Conservation (phyloP, 2,888 invertebrate species). For the Yponomeuta plumbellus region DNA sequence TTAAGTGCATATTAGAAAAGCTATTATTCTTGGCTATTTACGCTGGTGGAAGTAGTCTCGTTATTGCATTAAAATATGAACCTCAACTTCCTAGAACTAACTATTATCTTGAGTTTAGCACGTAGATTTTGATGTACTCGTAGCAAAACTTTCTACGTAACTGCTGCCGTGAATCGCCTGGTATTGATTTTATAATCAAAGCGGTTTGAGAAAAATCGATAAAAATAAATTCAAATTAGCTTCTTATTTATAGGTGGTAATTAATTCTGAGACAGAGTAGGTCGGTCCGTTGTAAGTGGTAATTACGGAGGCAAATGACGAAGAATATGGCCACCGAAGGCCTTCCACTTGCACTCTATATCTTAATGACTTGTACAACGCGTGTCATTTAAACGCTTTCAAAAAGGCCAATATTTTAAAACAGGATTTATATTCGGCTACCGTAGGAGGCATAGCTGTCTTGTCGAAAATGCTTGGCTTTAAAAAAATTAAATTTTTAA, state of each 20-base stretch:
- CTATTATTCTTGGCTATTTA: neutral
- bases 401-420: neutral
- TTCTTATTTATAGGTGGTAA: slow-evolving; percentile 38
- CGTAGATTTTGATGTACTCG: too few relatives aligned
- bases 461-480: neutral
- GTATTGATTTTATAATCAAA: slow-evolving; percentile 4
- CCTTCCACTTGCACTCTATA: slow-evolving; percentile 21
- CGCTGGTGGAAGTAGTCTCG: neutral
- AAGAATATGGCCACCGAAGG: slow-evolving; percentile 33
- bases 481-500: too few relatives aligned
- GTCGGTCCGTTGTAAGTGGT: slow-evolving; percentile 18
- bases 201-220: neutral
- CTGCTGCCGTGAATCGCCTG: too few relatives aligned
- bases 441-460: neutral
- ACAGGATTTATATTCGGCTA: neutral
- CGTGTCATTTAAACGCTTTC: slow-evolving; percentile 29
- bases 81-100: neutral
- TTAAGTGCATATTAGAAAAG: neutral
- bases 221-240: slow-evolving; percentile 24
- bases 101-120: neutral
- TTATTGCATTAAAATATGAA: neutral
- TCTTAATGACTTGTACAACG: slow-evolving; percentile 49
- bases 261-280: slow-evolving; percentile 30
- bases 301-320: slow-evolving; percentile 32
- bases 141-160: too few relatives aligned